Evolutionary conservation across 1,140 invertebrate species (phyloP), one percentile per base, ranked within the genome.

Genomic region (Drosophila nebulosa): DNA sequence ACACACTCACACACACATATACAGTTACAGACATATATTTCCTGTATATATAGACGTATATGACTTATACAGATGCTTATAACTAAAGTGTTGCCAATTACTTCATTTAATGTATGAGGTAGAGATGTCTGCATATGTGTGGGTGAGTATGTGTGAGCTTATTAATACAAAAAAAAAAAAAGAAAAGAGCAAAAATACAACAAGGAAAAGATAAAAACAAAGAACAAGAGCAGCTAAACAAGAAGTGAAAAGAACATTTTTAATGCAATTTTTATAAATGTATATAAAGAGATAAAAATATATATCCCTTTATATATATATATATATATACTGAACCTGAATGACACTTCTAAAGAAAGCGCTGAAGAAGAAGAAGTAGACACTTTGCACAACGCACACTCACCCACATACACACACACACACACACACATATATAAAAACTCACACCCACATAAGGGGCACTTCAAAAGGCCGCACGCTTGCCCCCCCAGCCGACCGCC

Each of bases 71-170:
- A 78, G 72, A 74, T 80, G 64, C 78, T 69, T 62, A 70, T 68
- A 77, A 80, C 74, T 86, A 74, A 86, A 86, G 83, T 86, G 83
- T 86, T 86, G 83, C 84, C 83, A 88, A 88, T 88, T 88, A 88
- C 83, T 88, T 88, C 84, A 88, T 88, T 46, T 88, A 86, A 78
- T 86, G 81, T 86, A 86, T 86, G 81, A 86, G 81, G 81, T 86
- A 86, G 81, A 86, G 83, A 86, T 86, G 83, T 86, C 83, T 86
- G 83, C 83, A 86, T 86, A 86, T 86, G 83, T 88, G 83, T 86
- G 83, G 83, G 83, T 86, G 83, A 88, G 83, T 86, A 88, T 88
- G 83, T 89, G 84, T 83, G 83, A 88, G 83, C 83, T 88, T 88
- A 88, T 88, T 88, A 88, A 86, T 86, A 69, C 46, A 72, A 42